Evolutionary conservation across 2,113 vertebrate species (phyloP).

Genomic region (Myocastor coypus): DNA sequence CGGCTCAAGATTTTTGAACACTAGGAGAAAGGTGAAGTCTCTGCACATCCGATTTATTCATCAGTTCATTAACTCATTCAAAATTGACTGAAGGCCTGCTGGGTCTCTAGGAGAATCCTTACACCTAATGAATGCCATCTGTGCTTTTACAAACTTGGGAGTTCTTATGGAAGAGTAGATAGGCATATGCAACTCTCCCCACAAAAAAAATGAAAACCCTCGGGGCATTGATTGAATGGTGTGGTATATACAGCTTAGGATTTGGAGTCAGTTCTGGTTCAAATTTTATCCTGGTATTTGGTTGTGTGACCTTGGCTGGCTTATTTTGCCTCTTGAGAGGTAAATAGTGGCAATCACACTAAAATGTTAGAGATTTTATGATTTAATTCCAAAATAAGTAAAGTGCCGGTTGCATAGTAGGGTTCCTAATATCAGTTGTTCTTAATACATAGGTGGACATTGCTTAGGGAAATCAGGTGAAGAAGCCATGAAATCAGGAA

Average conservation of each 20-base stretch:
- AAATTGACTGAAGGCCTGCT: constrained; percentile 24
- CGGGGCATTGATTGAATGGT: background rate
- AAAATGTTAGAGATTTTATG: constrained; percentile 60
- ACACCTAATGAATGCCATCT: constrained; percentile 11
- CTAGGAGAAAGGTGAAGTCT: constrained; percentile 27
- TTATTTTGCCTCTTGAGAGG: constrained; percentile 31
- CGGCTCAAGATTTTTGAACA: background rate
- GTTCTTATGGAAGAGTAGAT: constrained; percentile 25
- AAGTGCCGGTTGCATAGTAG: constrained; percentile 18
- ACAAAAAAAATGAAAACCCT: background rate
- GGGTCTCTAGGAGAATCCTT: constrained; percentile 5
- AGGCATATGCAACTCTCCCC: background rate
- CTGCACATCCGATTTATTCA: constrained; percentile 13
- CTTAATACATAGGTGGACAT: constrained; percentile 44
- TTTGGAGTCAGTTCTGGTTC: constrained; percentile 9
- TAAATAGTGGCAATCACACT: constrained; percentile 49
- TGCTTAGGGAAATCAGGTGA: constrained; percentile 50
- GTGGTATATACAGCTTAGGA: background rate
- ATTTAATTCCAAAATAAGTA: constrained; percentile 59
- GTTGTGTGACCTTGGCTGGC: background rate
- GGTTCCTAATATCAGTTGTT: constrained; percentile 48
- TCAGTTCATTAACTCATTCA: constrained; percentile 22
- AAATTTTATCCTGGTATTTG: constrained; percentile 8
- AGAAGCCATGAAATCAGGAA: constrained; percentile 34
- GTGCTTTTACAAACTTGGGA: constrained; percentile 20